Evolutionary conservation across 1,140 invertebrate genomes (phyloP), one percentile per base, ranked within the genome.

Genomic region (Rhopalosiphum padi): DNA sequence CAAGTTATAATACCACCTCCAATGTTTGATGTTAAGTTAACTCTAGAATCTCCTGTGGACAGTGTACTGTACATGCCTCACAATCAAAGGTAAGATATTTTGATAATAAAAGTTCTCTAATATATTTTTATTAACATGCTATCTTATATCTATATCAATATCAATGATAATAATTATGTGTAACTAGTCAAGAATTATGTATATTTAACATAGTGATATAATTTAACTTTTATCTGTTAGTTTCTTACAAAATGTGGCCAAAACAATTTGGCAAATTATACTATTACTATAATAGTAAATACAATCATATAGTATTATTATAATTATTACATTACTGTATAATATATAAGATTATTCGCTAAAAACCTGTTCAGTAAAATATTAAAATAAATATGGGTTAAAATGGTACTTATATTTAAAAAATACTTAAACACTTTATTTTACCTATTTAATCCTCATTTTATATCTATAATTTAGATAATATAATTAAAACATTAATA

Each of bases 1-100:
- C 94, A 95, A 91, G 95, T 95, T 93, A 94, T 96, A 25, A 95
- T 97, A n/a, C 97, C 97, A 37, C 97, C 97, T 23, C 97, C 97
- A 53, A 96, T 97, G 96, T 96, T 95, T 85, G 68, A 93, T 86
- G 11, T 85, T 3, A 93, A 86, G 43, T 94, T 93, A 85, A 93
- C 25, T 5, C 3, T 93, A 86, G 91, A 93, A 4, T 85, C 46
- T 53, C 91, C 91, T 85, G 82, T 93, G 4, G 91, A 93, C 15
- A 77, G 68, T 85, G 51, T 93, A 21, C 30, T 93, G 22, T 93
- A 85, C 43, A 41, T 93, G 23, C 91, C 91, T 53, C 21, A 85
- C 25, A 86, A 93, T 55, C 25, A 51, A 41, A 93, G 43, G 91
- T 93, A 93, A 93, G 46, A 53, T 35, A 46, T 37, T 23, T 83